Conservation (phyloP, 2,888 invertebrate species). For the Beris chalybata region DNA sequence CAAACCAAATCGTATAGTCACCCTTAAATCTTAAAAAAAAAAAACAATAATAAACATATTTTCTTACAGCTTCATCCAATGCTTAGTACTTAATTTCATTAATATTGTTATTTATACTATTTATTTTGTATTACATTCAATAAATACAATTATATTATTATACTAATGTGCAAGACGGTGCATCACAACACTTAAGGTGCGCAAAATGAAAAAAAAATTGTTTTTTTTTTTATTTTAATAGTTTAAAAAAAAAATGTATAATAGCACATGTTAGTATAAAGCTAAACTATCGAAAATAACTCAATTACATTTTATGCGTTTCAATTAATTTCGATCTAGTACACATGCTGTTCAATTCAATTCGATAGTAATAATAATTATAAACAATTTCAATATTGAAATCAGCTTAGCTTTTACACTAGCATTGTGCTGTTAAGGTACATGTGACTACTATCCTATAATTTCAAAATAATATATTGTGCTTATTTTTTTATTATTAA, state of each 20-base stretch:
- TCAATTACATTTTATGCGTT: background rate
- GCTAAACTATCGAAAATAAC: conserved; percentile 22
- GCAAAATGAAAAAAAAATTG: background rate
- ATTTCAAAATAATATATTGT: conserved; percentile 23
- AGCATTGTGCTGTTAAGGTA: conserved; percentile 39
- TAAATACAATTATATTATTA: conserved; percentile 17
- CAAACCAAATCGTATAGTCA: too few relatives aligned
- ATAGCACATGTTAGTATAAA: conserved; percentile 31
- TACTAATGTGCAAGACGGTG: conserved; percentile 33
- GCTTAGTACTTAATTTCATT: too few relatives aligned
- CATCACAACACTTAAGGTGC: conserved; percentile 36
- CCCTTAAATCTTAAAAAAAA: too few relatives aligned
- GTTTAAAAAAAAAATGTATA: conserved; percentile 23
- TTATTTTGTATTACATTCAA: conserved; percentile 1
- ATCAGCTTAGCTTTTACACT: conserved; percentile 28
- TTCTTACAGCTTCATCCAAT: too few relatives aligned
- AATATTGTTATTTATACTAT: too few relatives aligned
- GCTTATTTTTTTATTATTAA: conserved; percentile 21
- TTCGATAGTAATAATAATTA: too few relatives aligned
- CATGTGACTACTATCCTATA: conserved; percentile 41
- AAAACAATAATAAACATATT: too few relatives aligned
- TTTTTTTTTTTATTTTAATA: background rate
- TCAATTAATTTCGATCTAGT: background rate
- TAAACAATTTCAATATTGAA: conserved; percentile 8
- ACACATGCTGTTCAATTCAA: too few relatives aligned